Evolutionary conservation across 2,113 vertebrate genomes (phyloP).

Genomic region (Callipepla californica): DNA sequence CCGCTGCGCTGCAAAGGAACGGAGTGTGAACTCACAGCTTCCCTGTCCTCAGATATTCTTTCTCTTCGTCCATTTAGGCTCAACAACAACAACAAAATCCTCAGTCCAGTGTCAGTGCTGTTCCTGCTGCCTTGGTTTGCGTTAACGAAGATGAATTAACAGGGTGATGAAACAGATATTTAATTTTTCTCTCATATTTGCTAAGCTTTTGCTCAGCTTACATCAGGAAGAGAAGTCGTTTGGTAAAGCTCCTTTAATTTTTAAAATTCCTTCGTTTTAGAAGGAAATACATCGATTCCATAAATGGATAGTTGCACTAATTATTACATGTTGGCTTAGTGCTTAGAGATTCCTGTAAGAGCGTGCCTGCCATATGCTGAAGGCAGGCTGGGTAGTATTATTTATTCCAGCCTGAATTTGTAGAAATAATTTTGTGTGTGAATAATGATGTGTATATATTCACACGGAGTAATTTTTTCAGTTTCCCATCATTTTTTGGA

Average conservation of each 20-base stretch:
- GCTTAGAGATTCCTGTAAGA: slow-evolving; percentile 22
- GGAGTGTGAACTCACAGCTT: not conserved
- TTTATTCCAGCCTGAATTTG: slow-evolving; percentile 40
- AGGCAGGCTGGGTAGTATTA: slow-evolving; percentile 24
- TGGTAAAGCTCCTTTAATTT: not conserved
- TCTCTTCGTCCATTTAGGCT: not conserved
- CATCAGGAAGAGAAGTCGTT: not conserved
- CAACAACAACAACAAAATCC: not conserved
- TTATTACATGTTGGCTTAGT: slow-evolving; percentile 19
- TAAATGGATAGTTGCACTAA: slow-evolving; percentile 24
- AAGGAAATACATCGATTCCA: not conserved
- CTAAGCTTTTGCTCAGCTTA: not conserved
- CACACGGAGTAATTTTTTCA: not conserved
- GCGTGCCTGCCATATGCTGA: slow-evolving; percentile 49
- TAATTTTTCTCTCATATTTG: not conserved
- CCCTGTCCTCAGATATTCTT: not conserved
- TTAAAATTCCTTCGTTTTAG: not conserved
- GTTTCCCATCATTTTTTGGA: not conserved
- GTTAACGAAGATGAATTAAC: not conserved
- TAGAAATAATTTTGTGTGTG: not conserved
- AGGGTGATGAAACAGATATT: not conserved
- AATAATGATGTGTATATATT: not conserved
- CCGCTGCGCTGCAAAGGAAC: not conserved
- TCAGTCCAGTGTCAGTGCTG: not conserved
- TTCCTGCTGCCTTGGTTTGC: not conserved